Percentiles rank a stretch among this genome's conserved stretches.
Conservation (phyloP, 2,888 invertebrate genomes). For the Seira ritae region DNA sequence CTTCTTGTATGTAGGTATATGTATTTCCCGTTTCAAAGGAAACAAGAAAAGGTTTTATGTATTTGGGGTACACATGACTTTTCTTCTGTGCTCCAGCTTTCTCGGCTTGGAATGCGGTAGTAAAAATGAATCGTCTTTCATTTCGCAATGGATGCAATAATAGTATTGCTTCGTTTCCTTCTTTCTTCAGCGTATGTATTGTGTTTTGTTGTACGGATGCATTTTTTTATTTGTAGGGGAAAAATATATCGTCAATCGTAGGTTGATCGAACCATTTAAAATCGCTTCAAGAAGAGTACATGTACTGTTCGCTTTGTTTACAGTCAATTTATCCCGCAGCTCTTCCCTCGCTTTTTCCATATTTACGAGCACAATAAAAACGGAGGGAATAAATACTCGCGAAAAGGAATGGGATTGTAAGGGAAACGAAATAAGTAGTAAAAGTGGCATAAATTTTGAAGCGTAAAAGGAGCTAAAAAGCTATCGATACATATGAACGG, state of each 20-base stretch:
- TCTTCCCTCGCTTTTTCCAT: constrained; percentile 51
- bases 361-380: constrained; percentile 61
- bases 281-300: not conserved
- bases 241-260: constrained; percentile 30
- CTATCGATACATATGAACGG: not conserved
- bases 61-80: constrained; percentile 12
- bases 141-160: not conserved
- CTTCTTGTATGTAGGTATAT: constrained; percentile 2
- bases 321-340: constrained; percentile 55
- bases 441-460: constrained; percentile 56
- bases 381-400: constrained; percentile 16
- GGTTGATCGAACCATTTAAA: not conserved
- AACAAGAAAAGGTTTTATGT: constrained; percentile 42
- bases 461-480: constrained; percentile 17
- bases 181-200: not conserved
- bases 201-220: no score
- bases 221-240: constrained; percentile 3
- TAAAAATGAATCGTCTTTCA: constrained; percentile 36
- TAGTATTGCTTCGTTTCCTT: constrained; percentile 5
- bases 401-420: constrained; percentile 26
- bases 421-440: constrained; percentile 29
- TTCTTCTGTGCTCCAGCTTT: constrained; percentile 23
- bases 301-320: constrained; percentile 16
- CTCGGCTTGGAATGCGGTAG: constrained; percentile 39
- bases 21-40: constrained; percentile 17